Percentiles rank a stretch among this genome's conserved stretches.
Conservation (phyloP, 2,113 vertebrate species). For the Murina feae region DNA sequence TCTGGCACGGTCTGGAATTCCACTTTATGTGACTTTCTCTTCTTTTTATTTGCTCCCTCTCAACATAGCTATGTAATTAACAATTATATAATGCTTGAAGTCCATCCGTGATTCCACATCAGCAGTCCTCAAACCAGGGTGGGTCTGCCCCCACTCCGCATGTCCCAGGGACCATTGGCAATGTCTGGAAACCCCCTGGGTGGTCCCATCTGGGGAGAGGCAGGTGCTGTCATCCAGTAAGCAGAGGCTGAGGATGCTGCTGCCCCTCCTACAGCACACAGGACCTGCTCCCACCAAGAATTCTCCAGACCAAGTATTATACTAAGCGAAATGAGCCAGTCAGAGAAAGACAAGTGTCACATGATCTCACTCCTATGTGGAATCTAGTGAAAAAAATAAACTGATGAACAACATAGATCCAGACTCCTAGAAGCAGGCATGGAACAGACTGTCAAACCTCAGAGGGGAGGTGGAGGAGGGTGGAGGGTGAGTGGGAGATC, state of each 20-base stretch:
- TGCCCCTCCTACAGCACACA: neutral
- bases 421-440: too few species aligned
- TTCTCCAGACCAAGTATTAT: neutral
- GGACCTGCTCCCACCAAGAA: neutral
- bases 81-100: neutral
- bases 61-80: neutral
- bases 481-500: too few species aligned
- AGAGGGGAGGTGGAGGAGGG: too few species aligned
- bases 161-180: neutral
- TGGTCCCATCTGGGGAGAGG: neutral
- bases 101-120: neutral
- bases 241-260: neutral
- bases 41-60: neutral
- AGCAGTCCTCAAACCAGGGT: neutral
- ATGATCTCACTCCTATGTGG: too few species aligned
- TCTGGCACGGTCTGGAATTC: conserved; percentile 36
- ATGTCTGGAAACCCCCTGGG: neutral
- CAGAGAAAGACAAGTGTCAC: too few species aligned
- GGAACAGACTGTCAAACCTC: too few species aligned
- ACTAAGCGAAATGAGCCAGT: too few species aligned
- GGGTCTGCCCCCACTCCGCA: neutral
- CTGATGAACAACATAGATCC: too few species aligned
- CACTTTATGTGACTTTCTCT: neutral
- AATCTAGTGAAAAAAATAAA: too few species aligned
- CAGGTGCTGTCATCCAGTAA: neutral